A percentile compares a stretch with the other conserved stretches of the same genome.
These are phyloP conservation scores for Pseudomugil tenellus DNA, from an alignment of 2,797 vertebrate genomes.

Conservation along the genomic window DNA sequence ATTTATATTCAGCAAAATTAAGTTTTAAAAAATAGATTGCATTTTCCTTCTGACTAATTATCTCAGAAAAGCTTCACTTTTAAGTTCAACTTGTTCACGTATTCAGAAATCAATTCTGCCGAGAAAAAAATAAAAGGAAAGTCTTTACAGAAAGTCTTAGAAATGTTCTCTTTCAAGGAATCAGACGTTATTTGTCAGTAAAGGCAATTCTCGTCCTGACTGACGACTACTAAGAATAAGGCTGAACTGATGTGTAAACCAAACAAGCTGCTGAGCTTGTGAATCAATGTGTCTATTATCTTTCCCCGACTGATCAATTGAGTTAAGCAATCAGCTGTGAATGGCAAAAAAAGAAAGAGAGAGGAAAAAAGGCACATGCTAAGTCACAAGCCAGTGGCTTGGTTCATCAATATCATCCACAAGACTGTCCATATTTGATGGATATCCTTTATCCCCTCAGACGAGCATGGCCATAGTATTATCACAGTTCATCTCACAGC, in stretches of 20 bases:
- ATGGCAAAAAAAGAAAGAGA: conserved; percentile 35
- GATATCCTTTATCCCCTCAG: conserved; percentile 32
- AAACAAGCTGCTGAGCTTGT: conserved; percentile 68
- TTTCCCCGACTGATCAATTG: conserved; percentile 76
- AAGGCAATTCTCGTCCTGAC: conserved; percentile 55
- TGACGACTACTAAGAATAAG: conserved; percentile 62
- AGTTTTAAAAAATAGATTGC: neutral
- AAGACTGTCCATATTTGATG: conserved; percentile 34
- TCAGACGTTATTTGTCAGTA: conserved; percentile 40
- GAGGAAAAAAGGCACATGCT: conserved; percentile 4
- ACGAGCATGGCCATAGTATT: conserved; percentile 23
- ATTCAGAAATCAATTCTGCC: conserved; percentile 17
- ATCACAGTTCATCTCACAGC: conserved; percentile 14
- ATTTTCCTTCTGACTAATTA: neutral
- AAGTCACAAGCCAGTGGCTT: conserved; percentile 31
- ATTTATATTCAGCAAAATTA: neutral
- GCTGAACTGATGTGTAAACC: conserved; percentile 73
- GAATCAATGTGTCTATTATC: conserved; percentile 82
- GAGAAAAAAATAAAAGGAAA: conserved; percentile 1
- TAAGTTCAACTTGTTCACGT: conserved; percentile 20
- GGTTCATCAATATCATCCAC: conserved; percentile 42
- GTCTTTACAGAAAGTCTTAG: conserved; percentile 10
- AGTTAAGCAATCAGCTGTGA: conserved; percentile 64
- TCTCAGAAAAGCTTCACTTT: neutral
- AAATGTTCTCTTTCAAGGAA: conserved; percentile 20